Evolutionary conservation across 2,797 vertebrate species (phyloP).

Genomic region (Sebastiscus albofasciatus): DNA sequence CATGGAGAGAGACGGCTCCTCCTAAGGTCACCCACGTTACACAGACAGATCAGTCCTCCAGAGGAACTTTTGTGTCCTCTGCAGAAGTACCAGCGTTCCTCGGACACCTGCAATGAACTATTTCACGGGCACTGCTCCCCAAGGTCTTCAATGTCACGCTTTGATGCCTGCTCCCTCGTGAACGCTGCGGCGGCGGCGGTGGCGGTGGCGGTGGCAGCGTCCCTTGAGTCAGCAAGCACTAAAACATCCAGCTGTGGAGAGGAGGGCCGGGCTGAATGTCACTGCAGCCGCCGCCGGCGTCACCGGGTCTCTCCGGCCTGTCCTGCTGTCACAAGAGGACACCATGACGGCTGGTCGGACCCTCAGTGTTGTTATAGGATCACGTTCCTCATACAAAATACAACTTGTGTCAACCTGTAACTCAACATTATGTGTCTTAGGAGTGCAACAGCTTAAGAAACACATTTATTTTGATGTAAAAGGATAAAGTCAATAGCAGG

Average conservation of each 20-base stretch:
- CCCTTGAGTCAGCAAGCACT: constrained; percentile 56
- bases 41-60: constrained; percentile 15
- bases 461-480: background rate
- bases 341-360: background rate
- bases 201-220: background rate
- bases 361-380: background rate
- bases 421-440: background rate
- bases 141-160: constrained; percentile 44
- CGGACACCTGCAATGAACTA: constrained; percentile 36
- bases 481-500: background rate
- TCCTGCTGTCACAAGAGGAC: background rate
- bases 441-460: background rate
- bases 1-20: background rate
- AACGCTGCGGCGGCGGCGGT: background rate
- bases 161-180: constrained; percentile 38
- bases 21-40: constrained; percentile 22
- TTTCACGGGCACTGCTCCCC: constrained; percentile 39
- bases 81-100: constrained; percentile 15
- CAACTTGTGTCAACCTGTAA: background rate
- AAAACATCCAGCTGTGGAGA: constrained; percentile 60
- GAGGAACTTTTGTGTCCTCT: constrained; percentile 39
- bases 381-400: background rate
- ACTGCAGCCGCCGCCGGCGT: constrained; percentile 37
- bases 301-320: background rate
- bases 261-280: constrained; percentile 53